Percentiles rank a stretch among this genome's conserved stretches.
phyloP scores from a whole-genome alignment of 2,113 vertebrate genomes.

The Narcine bancroftii region DNA sequence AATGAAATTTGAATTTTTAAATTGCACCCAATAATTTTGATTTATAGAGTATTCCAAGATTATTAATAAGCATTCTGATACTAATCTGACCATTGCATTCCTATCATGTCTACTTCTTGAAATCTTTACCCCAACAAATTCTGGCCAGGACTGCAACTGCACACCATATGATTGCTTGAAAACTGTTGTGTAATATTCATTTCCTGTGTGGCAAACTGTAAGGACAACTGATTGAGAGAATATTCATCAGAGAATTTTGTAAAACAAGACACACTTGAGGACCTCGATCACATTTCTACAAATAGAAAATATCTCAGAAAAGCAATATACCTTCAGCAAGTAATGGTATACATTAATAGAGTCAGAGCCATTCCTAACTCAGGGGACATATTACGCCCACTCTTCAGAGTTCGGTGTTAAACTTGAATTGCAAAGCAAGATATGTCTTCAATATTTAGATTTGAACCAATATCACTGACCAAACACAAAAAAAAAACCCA shows the following conservation, averaged over 20 bases:
- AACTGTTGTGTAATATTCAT: neutral
- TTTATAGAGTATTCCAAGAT: neutral
- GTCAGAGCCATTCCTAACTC: neutral
- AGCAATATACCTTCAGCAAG: neutral
- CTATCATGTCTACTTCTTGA: neutral
- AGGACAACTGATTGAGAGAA: neutral
- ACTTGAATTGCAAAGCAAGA: neutral
- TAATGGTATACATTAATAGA: neutral
- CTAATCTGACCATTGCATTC: neutral
- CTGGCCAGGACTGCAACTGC: neutral
- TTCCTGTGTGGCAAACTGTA: neutral
- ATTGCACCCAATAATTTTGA: neutral
- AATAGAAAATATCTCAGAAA: neutral
- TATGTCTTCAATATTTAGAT: neutral
- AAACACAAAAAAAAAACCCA: neutral
- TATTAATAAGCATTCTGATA: neutral
- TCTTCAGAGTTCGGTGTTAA: neutral
- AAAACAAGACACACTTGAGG: neutral
- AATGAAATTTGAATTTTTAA: neutral
- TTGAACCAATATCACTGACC: neutral
- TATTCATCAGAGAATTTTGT: neutral
- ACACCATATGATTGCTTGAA: neutral
- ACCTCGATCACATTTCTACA: neutral
- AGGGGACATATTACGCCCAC: neutral
- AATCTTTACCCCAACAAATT: neutral